These are phyloP conservation scores for Gymnodraco acuticeps DNA, from an alignment of 2,797 vertebrate genomes.

Conservation along the genomic window DNA sequence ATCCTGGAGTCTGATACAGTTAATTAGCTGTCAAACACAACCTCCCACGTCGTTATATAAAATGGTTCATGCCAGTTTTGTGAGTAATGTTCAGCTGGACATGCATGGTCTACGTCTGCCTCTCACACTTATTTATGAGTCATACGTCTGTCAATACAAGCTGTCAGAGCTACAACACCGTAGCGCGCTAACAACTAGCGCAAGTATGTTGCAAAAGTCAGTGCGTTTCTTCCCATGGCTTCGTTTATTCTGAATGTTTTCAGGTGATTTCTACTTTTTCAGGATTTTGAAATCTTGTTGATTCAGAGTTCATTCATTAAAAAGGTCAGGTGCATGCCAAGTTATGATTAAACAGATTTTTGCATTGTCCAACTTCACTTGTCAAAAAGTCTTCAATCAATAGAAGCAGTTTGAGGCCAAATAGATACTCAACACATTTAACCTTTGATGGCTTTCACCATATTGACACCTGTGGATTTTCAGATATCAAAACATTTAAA, in stretches of 20 bases:
- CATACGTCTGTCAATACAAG: conserved; percentile 55
- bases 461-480: conserved; percentile 28
- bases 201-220: conserved; percentile 29
- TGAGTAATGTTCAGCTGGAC: conserved; percentile 40
- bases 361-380: background rate
- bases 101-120: conserved; percentile 34
- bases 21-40: background rate
- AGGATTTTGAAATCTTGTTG: conserved; percentile 17
- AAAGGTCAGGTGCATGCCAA: background rate
- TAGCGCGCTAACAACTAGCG: background rate
- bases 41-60: conserved; percentile 25
- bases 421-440: conserved; percentile 6
- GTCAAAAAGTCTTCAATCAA: conserved; percentile 28
- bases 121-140: conserved; percentile 57
- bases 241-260: background rate
- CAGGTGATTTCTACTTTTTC: conserved; percentile 31
- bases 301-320: background rate
- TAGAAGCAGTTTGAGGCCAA: conserved; percentile 10
- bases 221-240: background rate
- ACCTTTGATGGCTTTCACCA: conserved; percentile 23
- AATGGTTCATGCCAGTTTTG: conserved; percentile 16
- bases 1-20: background rate
- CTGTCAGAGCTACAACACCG: conserved; percentile 15
- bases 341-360: background rate
- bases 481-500: conserved; percentile 45